Base-by-base conservation (phyloP, 2,113 vertebrate genomes). In the Condylura cristata region DNA sequence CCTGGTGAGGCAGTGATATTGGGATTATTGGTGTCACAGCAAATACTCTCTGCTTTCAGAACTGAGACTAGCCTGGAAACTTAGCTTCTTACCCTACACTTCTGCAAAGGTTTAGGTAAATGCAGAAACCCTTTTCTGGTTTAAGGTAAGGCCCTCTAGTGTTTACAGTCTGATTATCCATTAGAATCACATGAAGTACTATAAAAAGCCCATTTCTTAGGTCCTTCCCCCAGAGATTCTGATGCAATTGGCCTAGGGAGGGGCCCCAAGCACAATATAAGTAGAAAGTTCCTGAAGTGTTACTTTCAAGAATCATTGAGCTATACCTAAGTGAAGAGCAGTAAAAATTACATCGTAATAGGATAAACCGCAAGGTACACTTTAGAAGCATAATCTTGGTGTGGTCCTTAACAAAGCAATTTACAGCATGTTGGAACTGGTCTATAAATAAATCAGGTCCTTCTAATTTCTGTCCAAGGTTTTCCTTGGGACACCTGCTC, bases 401-500 rank as follows among this genome's bases (percentile, higher is more conserved):
- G 24, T 80, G 63, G 79, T 91, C 30, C 60, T 95, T 91, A 71
- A 74, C 39, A 72, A 84, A 74, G 66, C 79, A n/a, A 79, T 76
- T 39, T 80, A 76, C 5, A 92, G 51, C 34, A 60, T 61, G 79
- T 89, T 60, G 24, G 30, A 68, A 12, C 58, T 75, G 24, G 22
- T 48, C 86, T 90, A 79, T 76, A 94, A 90, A 89, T 93, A 94
- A 85, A 63, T 56, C 37, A 37, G 26, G 46, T 76, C 46, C 53
- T 91, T 81, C 46, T 89, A 56, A 84, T 89, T 91, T 86, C 56
- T 80, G 48, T 85, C 16, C 66, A 86, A 44, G 65, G 24, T 48
- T 76, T 76, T 66, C 66, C 92, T 71, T 88, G 32, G 51, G 61
- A 92, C 13, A 66, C 34, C 16, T 87, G 13, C 9, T 90, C 24